phyloP scores from a whole-genome alignment of 2,888 invertebrate species.

The Mythimna impura region DNA sequence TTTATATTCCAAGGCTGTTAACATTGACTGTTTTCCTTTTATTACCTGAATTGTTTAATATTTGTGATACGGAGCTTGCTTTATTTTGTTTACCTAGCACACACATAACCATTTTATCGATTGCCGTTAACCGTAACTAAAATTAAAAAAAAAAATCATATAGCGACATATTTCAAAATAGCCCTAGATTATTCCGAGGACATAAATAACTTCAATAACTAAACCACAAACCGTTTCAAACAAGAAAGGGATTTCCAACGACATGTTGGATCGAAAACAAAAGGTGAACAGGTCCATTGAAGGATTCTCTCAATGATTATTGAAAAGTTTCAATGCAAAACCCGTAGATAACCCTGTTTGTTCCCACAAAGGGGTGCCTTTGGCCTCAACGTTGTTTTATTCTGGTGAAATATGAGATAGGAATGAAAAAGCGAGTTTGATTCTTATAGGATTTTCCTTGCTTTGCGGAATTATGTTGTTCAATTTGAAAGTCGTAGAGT shows the following conservation, averaged over 20 bases:
- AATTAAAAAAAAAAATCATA: too few species aligned
- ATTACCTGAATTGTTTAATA: conserved; percentile 5
- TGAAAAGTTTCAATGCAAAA: conserved; percentile 79
- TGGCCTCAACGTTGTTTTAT: conserved; percentile 71
- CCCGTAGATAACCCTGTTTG: conserved; percentile 72
- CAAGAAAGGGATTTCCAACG: conserved; percentile 47
- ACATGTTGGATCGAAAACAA: conserved; percentile 66
- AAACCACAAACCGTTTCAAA: conserved; percentile 19
- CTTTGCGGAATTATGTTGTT: conserved; percentile 43
- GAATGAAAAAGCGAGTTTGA: conserved; percentile 72
- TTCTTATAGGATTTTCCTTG: conserved; percentile 71
- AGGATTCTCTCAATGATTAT: conserved; percentile 85
- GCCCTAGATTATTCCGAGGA: background rate
- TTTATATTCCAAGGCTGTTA: conserved; percentile 25
- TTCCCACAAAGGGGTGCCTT: conserved; percentile 75
- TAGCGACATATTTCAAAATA: background rate
- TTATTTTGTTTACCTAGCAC: background rate
- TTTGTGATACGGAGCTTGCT: conserved; percentile 6
- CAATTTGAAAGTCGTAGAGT: conserved; percentile 25
- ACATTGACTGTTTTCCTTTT: conserved; percentile 31
- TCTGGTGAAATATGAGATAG: conserved; percentile 77
- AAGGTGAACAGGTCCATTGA: conserved; percentile 74
- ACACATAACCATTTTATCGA: background rate
- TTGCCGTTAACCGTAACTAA: background rate
- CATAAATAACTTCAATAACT: conserved; percentile 13